Evolutionary conservation across 2,888 invertebrate genomes (phyloP).

Genomic region (Elmis aenea): DNA sequence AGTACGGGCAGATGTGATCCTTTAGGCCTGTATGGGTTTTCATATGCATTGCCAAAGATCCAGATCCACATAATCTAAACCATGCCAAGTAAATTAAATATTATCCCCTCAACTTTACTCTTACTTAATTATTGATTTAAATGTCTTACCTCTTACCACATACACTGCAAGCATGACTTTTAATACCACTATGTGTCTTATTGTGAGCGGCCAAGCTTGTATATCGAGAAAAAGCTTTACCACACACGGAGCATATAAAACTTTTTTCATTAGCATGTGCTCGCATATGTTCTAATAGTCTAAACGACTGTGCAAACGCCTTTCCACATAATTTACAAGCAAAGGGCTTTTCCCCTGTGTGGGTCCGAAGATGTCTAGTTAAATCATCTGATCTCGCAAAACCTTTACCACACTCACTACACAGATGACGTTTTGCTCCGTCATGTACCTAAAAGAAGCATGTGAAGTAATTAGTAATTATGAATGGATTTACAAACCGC

Average conservation of each 20-base stretch:
- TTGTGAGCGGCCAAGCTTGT: slow-evolving; percentile 42
- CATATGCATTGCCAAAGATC: slow-evolving; percentile 48
- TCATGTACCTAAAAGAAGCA: slow-evolving; percentile 37
- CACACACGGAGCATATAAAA: slow-evolving; percentile 43
- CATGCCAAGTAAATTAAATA: not conserved
- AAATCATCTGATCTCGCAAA: slow-evolving; percentile 44
- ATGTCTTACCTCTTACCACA: slow-evolving; percentile 42
- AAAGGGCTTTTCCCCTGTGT: slow-evolving; percentile 46
- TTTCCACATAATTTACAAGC: slow-evolving; percentile 43
- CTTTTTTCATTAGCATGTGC: slow-evolving; percentile 43
- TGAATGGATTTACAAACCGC: slow-evolving; percentile 4
- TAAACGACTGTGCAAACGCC: slow-evolving; percentile 41
- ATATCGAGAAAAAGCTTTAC: slow-evolving; percentile 43
- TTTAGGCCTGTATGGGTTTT: slow-evolving; percentile 48
- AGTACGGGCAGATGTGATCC: slow-evolving; percentile 43
- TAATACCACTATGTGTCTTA: slow-evolving; percentile 43
- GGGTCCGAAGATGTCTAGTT: slow-evolving; percentile 41
- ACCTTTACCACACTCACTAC: slow-evolving; percentile 44
- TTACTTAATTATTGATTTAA: not conserved
- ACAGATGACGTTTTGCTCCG: slow-evolving; percentile 40
- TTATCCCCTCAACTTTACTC: too few relatives aligned
- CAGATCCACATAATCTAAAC: slow-evolving; percentile 41
- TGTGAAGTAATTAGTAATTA: not conserved
- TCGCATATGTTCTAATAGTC: slow-evolving; percentile 43
- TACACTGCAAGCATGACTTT: slow-evolving; percentile 41